Base-by-base conservation (phyloP, 2,888 invertebrate genomes). In the Uloborus plumipes region DNA sequence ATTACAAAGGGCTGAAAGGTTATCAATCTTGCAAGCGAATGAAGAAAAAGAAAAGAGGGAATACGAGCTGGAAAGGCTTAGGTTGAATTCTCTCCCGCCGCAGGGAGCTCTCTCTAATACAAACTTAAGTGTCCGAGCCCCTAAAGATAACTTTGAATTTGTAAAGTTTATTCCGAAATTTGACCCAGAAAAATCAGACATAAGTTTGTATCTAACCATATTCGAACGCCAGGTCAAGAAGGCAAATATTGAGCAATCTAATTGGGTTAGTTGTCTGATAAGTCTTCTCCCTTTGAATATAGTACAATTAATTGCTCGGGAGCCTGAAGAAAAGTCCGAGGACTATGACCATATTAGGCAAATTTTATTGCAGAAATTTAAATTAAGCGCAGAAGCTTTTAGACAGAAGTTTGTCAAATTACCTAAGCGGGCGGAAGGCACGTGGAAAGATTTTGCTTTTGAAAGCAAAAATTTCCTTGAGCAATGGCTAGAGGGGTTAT, bases 391-490 rank as follows among this genome's bases (percentile, higher is more conserved):
- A 3, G 64, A 64, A 31, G 31, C 64, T 11, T 31, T 31, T 13
- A 31, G 64, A 31, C 1, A 14, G 1, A 64, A 64, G 47, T 64
- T 64, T 18, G 18, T 39, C 9, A 39, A 64, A 39, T 31, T n/a
- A 47, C 39, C 15, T n/a, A 31, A 18, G 0, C 14, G 1, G 4
- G 15, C 31, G 11, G 31, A n/a, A 64, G 47, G n/a, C 4, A 7
- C 47, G 18, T 64, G 64, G 64, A 31, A 39, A 39, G 64, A 64
- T 39, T 39, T 64, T 6, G n/a, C n/a, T 2, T 64, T 64, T 16
- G 64, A 64, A 64, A 7, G 39, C 15, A 14, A 49, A 15, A 64
- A 15, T 31, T 39, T 47, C 9, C 31, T 64, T 1, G 47, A 64
- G 1, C 47, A 16, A 7, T 64, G 64, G 64, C 16, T 62, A 7